Evolutionary conservation across 2,113 vertebrate species (phyloP), one percentile per base, ranked within the genome.

Genomic region (Grus americana): DNA sequence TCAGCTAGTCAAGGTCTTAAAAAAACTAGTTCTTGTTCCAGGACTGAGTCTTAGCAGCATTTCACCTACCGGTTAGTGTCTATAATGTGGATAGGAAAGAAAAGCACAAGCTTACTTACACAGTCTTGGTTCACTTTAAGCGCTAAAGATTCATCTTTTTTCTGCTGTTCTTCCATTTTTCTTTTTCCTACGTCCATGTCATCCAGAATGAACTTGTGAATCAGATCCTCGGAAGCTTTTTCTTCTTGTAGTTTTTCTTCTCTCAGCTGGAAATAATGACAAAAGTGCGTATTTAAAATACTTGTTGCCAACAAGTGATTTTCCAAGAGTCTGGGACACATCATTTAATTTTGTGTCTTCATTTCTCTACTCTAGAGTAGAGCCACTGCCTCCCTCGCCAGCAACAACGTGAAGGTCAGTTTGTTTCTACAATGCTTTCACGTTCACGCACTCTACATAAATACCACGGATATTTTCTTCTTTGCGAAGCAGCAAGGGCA

Each of bases 191-290:
- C 57, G 12, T 98, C 98, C 67, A 79, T 4, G 5, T 98, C 98
- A 46, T 98, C 98, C 12, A 93, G 81, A 59, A 97, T 63, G 26
- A 98, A 83, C 79, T 97, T 98, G 86, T 98, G 97, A 62, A 94
- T 94, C 71, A 97, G 92, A 55, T 98, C 98, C 74, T 98, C 98
- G 5, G 97, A 92, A 11, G 78, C 59, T 93, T 98, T 98, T 74
- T 98, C 98, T 58, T 98, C 98, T 80, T 98, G 98, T 22, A 98
- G 82, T 76, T 98, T 98, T 63, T 98, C 98, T 93, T 98, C 98
- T 95, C 95, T 98, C 80, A 98, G 72, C 98, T 98, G 93, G 66
- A 97, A 97, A 93, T 5, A 93, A 92, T 4, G 62, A 93, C 38
- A 94, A 59, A 40, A 42, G 46, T 95, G 12, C 2, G 18, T 2